These are phyloP conservation scores for Pangasius djambal DNA, from an alignment of 2,797 vertebrate species.

Conservation along the genomic window DNA sequence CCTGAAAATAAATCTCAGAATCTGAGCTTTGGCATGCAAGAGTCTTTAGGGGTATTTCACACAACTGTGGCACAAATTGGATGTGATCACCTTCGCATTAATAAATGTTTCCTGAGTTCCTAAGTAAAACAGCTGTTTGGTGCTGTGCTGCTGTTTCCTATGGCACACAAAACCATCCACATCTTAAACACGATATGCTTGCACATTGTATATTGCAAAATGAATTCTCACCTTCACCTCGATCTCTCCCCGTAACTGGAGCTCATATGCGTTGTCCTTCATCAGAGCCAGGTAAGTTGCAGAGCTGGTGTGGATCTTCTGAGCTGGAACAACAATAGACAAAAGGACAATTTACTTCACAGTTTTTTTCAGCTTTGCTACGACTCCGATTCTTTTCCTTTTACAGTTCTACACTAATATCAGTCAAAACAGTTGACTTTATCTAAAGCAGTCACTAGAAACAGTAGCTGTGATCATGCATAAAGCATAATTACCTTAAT, in stretches of 20 bases:
- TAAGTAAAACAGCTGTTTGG: not conserved
- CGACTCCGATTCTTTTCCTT: not conserved
- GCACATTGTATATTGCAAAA: not conserved
- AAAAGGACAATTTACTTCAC: not conserved
- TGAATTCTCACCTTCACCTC: conserved; percentile 83
- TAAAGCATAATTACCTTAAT: not conserved
- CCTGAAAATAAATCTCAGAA: conserved; percentile 65
- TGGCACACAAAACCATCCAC: not conserved
- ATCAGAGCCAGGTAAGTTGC: conserved; percentile 83
- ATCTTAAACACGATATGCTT: not conserved
- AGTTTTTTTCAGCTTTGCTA: not conserved
- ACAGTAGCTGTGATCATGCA: not conserved
- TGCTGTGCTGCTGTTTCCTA: not conserved
- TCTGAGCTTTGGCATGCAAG: not conserved
- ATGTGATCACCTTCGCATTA: not conserved
- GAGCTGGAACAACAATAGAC: conserved; percentile 71
- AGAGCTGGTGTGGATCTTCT: conserved; percentile 88
- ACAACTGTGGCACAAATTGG: not conserved
- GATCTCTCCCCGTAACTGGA: conserved; percentile 86
- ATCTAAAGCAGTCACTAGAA: not conserved
- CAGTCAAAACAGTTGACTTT: not conserved
- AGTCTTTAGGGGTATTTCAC: not conserved
- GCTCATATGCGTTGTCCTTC: conserved; percentile 83
- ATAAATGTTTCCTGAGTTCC: not conserved
- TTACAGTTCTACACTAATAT: not conserved